Base-by-base conservation (phyloP, 2,888 invertebrate genomes). In the Leptinotarsa haldemani region DNA sequence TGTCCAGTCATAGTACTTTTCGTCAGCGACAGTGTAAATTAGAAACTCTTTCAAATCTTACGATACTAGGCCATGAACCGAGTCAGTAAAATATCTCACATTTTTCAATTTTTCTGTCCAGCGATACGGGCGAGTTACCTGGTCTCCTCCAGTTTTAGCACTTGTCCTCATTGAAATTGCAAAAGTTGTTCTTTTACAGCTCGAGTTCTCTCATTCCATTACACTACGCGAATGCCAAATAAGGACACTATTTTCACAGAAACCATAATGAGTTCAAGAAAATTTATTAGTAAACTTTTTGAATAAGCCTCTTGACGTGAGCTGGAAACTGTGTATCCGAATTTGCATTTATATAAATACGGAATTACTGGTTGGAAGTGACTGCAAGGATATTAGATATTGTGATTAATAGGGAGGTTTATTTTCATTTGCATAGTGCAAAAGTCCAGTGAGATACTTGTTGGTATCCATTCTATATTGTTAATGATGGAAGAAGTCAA, bases 111-210 rank as follows among this genome's bases (percentile, higher is more conserved):
- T 52, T 18, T 0, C 18, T 18, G 18, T 4, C 18, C 18, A 52
- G 52, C 18, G 16, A 18, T 18, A 18, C 18, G 18, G 12, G 3
- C 18, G 15, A 56, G 15, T 56, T 15, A 56, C 56, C 22, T 22
- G 20, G 12, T 15, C 56, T 22, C 15, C 13, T 4, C 22, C 53
- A 20, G 20, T 30, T 75, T 74, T 53, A 71, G 69, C 71, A 70
- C 77, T 77, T 75, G 75, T 77, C 66, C 77, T 73, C 75, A 75
- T 77, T 75, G 77, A 75, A 77, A 76, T 76, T 76, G 77, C 68
- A 63, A 75, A 77, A 77, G 69, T 77, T 77, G 77, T 75, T 74
- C 71, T 71, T 75, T 77, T 75, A 77, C 74, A 71, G 73, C 63
- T 50, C 58, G 75, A 74, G 74, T 77, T 74, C 72, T 75, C 70